These are phyloP conservation scores for Glaucomys volans DNA, from an alignment of 2,113 vertebrate species.

Conservation along the genomic window DNA sequence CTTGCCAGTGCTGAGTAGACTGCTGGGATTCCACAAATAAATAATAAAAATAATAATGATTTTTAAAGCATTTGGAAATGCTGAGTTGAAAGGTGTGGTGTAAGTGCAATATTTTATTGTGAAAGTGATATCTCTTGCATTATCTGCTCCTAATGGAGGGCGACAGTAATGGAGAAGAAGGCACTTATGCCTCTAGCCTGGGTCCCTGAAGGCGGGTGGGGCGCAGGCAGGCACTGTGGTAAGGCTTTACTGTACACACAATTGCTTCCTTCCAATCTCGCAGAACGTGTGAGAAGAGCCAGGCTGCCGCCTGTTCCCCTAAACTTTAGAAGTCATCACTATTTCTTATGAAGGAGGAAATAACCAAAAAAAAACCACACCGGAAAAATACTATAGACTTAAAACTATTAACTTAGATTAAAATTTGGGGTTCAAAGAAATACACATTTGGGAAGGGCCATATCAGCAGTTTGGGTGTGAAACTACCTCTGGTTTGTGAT, in stretches of 20 bases:
- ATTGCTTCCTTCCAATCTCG: conserved; percentile 68
- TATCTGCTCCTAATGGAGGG: conserved; percentile 80
- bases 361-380: background rate
- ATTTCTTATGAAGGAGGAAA: conserved; percentile 24
- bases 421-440: background rate
- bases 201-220: conserved; percentile 77
- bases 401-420: conserved; percentile 17
- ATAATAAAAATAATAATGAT: conserved; percentile 85
- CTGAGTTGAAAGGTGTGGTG: conserved; percentile 82
- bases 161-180: conserved; percentile 78
- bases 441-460: background rate
- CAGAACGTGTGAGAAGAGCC: conserved; percentile 59
- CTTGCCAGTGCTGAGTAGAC: conserved; percentile 79
- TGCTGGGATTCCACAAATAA: conserved; percentile 83
- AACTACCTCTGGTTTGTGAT: background rate
- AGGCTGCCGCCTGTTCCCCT: background rate
- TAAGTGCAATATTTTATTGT: conserved; percentile 82
- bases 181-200: conserved; percentile 67
- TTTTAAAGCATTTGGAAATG: conserved; percentile 84
- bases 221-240: conserved; percentile 58
- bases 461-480: background rate
- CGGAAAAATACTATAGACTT: background rate
- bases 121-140: conserved; percentile 79
- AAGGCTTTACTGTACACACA: conserved; percentile 64
- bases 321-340: conserved; percentile 29